Evolutionary conservation across 2,113 vertebrate species (phyloP).

Genomic region (Puma concolor): DNA sequence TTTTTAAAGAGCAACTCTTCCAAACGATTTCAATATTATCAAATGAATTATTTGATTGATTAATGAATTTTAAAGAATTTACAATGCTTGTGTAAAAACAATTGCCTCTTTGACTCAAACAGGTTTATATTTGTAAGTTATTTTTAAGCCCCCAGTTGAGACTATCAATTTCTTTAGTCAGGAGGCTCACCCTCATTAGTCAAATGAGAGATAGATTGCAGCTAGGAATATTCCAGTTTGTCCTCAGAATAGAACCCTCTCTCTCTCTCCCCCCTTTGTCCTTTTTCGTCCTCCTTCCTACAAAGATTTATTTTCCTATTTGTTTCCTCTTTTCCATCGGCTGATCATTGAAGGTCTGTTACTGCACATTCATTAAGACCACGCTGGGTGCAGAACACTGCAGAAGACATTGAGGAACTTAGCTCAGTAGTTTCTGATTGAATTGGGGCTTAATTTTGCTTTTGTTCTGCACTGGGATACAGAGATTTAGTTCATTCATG

Average conservation of each 20-base stretch:
- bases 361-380: background rate
- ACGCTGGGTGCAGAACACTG: too few relatives aligned
- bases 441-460: accelerated
- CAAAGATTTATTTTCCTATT: slow-evolving; percentile 34
- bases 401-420: background rate
- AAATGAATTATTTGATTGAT: background rate
- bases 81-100: background rate
- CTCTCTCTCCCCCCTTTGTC: background rate
- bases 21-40: background rate
- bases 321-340: background rate
- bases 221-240: background rate
- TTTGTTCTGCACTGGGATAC: background rate
- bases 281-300: background rate
- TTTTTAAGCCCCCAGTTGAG: background rate
- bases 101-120: background rate
- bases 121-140: background rate
- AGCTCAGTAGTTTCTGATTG: background rate
- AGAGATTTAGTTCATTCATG: background rate
- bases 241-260: background rate
- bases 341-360: background rate
- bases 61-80: background rate
- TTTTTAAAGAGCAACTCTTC: background rate
- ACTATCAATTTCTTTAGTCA: background rate
- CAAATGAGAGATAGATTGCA: background rate
- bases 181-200: background rate